A percentile compares a stretch with the other conserved stretches of the same genome.
These are phyloP conservation scores for Perca flavescens DNA, from an alignment of 2,113 vertebrate genomes.

Conservation along the genomic window DNA sequence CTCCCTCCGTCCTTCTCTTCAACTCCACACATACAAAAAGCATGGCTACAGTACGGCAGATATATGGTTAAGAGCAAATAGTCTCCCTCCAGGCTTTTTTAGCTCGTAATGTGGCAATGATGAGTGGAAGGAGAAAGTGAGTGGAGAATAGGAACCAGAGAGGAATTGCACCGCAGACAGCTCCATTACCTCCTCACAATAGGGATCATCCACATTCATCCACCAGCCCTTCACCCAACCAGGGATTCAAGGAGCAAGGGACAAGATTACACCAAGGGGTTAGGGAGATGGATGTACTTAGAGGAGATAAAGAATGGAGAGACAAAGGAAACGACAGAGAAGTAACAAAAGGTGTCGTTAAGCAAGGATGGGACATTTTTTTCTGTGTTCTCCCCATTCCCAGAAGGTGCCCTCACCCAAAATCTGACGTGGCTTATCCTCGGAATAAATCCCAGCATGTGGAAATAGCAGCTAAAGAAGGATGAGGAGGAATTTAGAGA, in stretches of 20 bases:
- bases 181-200: constrained; percentile 74
- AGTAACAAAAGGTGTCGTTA: constrained; percentile 48
- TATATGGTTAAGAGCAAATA: constrained; percentile 8
- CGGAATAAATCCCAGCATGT: constrained; percentile 42
- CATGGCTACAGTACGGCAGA: not conserved
- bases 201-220: constrained; percentile 70
- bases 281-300: constrained; percentile 58
- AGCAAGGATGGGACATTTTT: constrained; percentile 22
- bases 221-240: constrained; percentile 52
- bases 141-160: constrained; percentile 4
- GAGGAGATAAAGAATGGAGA: constrained; percentile 50
- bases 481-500: constrained; percentile 68
- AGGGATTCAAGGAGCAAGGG: constrained; percentile 49
- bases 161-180: constrained; percentile 55
- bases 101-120: constrained; percentile 32
- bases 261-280: constrained; percentile 57
- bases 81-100: constrained; percentile 16
- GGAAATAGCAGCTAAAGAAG: constrained; percentile 61
- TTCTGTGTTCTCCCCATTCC: constrained; percentile 22
- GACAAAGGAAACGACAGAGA: constrained; percentile 30
- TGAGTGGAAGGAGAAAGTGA: constrained; percentile 33
- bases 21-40: constrained; percentile 18
- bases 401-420: constrained; percentile 45
- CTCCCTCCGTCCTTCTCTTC: constrained; percentile 7
- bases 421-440: constrained; percentile 67